Conservation (phyloP, 2,888 invertebrate species). For the Siphonodentalium dalli region DNA sequence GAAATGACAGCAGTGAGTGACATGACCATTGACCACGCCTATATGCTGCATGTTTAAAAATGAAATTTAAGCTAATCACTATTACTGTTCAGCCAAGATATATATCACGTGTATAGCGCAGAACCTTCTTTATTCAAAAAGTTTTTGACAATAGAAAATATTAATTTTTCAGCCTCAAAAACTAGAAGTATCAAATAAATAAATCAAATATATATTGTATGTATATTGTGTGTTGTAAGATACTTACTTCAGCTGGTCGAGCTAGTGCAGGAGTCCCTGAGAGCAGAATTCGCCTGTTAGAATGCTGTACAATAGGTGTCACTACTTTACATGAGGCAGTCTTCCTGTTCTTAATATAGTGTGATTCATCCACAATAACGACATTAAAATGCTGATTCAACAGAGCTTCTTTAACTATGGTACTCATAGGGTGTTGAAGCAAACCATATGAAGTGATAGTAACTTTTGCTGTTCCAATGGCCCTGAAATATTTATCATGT, state of each 20-base stretch:
- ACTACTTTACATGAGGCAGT: constrained; percentile 53
- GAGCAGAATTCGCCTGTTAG: constrained; percentile 51
- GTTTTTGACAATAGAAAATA: no score
- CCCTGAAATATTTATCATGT: constrained; percentile 37
- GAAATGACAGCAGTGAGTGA: no score
- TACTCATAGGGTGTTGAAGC: constrained; percentile 46
- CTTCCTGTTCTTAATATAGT: constrained; percentile 57
- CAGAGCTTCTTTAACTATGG: constrained; percentile 51
- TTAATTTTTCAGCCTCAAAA: no score
- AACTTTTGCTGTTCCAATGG: constrained; percentile 42
- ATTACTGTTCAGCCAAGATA: no score
- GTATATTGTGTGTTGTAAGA: no score
- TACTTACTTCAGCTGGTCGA: constrained; percentile 58
- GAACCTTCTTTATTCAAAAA: no score
- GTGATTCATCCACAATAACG: constrained; percentile 60
- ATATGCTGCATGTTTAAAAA: no score
- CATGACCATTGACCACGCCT: no score
- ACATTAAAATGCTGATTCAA: constrained; percentile 51
- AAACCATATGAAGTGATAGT: constrained; percentile 58
- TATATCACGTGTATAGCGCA: no score
- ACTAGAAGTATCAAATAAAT: no score
- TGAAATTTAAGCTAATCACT: no score
- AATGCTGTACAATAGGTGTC: constrained; percentile 51
- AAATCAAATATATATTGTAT: no score
- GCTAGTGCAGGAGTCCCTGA: constrained; percentile 62